A percentile compares a stretch with the other conserved stretches of the same genome.
Evolutionary conservation across 2,888 invertebrate genomes (phyloP).

Genomic region (Dryomyza anilis): DNA sequence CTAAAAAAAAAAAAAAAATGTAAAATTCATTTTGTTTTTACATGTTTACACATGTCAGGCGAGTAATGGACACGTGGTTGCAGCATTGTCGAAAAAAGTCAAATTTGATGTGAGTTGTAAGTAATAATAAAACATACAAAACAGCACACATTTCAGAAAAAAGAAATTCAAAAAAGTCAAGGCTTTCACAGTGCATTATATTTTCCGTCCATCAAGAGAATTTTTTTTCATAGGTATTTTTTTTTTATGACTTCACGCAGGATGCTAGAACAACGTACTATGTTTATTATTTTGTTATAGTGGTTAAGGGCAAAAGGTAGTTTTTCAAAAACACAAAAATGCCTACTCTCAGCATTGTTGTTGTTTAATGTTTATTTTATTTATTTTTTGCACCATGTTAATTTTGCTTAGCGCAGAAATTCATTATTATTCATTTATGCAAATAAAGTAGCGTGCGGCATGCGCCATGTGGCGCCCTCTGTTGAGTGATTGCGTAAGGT

Average conservation of each 20-base stretch:
- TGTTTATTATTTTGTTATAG: no score
- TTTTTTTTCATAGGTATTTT: background rate
- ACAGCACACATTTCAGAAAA: background rate
- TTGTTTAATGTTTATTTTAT: background rate
- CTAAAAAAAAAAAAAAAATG: no score
- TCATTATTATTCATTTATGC: background rate
- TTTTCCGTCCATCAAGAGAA: no score
- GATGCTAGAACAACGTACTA: background rate
- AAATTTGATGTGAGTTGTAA: slow-evolving; percentile 60
- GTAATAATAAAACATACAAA: slow-evolving; percentile 40
- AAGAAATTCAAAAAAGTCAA: background rate
- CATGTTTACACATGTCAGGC: slow-evolving; percentile 62
- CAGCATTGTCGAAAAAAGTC: slow-evolving; percentile 59
- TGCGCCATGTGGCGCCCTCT: background rate
- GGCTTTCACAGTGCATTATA: no score
- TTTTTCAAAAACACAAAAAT: background rate
- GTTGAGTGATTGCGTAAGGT: background rate
- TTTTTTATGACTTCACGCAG: no score
- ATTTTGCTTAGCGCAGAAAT: background rate
- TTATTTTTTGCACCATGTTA: background rate
- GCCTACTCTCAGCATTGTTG: background rate
- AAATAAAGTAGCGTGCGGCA: no score
- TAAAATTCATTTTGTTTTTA: slow-evolving; percentile 33
- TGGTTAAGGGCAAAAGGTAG: no score
- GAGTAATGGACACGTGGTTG: slow-evolving; percentile 60